Conservation (phyloP, 2,113 vertebrate genomes). For the Epinephelus fuscoguttatus region DNA sequence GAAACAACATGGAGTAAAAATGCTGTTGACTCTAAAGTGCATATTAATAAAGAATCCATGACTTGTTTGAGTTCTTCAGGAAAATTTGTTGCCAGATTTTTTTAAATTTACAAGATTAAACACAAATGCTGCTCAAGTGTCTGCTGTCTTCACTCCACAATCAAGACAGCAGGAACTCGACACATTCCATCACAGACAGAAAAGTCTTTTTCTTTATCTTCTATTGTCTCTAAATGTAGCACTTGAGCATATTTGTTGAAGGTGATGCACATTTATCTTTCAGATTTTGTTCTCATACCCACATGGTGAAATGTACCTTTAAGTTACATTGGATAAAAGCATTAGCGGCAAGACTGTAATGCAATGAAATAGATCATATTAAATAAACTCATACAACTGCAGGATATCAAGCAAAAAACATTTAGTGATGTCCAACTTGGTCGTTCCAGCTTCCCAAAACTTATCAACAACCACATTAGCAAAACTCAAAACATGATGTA, state of each 20-base stretch:
- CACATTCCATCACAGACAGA: too few relatives aligned
- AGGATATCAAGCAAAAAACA: not conserved
- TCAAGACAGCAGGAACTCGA: too few relatives aligned
- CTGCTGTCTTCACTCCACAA: not conserved
- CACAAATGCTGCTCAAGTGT: not conserved
- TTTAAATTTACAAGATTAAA: not conserved
- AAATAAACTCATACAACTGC: not conserved
- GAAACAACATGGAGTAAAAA: not conserved
- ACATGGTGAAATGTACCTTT: not conserved
- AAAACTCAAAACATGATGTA: not conserved
- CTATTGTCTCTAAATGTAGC: not conserved
- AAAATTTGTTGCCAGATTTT: not conserved
- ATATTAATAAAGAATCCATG: not conserved
- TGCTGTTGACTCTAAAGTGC: not conserved
- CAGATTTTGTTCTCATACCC: not conserved
- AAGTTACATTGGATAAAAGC: not conserved
- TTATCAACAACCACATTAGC: not conserved
- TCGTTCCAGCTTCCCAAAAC: not conserved
- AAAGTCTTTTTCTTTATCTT: too few relatives aligned
- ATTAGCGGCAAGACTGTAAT: not conserved
- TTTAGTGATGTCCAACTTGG: not conserved
- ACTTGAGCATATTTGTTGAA: not conserved
- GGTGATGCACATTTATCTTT: not conserved
- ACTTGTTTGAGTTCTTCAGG: not conserved
- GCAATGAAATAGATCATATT: not conserved